A percentile compares a stretch with the other conserved stretches of the same genome.
Conservation (phyloP, 2,797 vertebrate species). For the Myotis findleyi region DNA sequence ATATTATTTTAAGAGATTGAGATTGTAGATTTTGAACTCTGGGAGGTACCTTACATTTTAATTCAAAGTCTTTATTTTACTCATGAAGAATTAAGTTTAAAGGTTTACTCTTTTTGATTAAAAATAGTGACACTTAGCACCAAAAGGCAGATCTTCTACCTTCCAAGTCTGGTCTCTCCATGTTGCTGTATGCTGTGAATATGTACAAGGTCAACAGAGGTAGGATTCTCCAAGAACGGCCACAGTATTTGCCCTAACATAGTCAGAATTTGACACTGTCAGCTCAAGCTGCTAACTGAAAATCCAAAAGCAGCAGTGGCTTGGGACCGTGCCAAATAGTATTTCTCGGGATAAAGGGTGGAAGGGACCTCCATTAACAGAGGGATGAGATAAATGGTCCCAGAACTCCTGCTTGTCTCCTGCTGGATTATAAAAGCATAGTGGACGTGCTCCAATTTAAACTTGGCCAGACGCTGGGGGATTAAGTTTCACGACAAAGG, state of each 20-base stretch:
- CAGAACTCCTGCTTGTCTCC: conserved; percentile 44
- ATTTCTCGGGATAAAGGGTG: conserved; percentile 1
- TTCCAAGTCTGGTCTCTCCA: not conserved
- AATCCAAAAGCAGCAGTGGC: conserved; percentile 37
- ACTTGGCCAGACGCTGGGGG: conserved; percentile 62
- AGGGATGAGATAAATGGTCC: conserved; percentile 54
- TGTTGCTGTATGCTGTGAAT: not conserved
- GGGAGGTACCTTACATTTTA: not conserved
- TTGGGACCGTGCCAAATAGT: conserved; percentile 22
- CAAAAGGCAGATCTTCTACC: not conserved
- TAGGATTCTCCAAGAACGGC: conserved; percentile 46
- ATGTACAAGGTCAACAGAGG: not conserved
- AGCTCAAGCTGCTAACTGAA: conserved; percentile 44
- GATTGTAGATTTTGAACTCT: not conserved
- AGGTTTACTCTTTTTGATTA: not conserved
- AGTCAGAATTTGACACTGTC: conserved; percentile 43
- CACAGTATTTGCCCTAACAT: not conserved
- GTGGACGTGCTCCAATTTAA: conserved; percentile 71
- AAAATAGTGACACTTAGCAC: not conserved
- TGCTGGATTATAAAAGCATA: conserved; percentile 60
- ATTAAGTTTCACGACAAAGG: conserved; percentile 72
- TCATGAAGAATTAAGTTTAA: conserved; percentile 25
- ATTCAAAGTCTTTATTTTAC: conserved; percentile 37
- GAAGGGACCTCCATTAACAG: conserved; percentile 1
- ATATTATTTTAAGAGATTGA: not conserved